Evolutionary conservation across 2,888 invertebrate species (phyloP).

Genomic region (Neocrepidodera transversa): DNA sequence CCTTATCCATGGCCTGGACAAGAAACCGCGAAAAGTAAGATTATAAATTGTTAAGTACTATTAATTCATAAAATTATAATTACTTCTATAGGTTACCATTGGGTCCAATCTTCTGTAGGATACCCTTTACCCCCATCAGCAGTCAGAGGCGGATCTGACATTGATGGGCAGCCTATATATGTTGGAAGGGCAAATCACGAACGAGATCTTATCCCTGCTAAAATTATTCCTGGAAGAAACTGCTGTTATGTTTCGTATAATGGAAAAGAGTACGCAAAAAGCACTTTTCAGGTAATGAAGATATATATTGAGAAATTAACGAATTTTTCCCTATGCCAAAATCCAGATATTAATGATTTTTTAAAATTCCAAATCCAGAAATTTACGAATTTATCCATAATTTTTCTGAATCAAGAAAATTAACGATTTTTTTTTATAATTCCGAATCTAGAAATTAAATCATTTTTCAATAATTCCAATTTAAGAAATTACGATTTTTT

Average conservation of each 20-base stretch:
- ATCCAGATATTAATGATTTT: no score
- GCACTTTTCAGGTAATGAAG: slow-evolving; percentile 63
- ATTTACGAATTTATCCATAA: no score
- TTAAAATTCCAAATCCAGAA: no score
- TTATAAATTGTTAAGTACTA: no score
- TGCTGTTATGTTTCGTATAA: slow-evolving; percentile 69
- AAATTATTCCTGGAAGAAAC: slow-evolving; percentile 69
- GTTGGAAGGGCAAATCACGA: slow-evolving; percentile 73
- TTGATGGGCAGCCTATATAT: slow-evolving; percentile 73
- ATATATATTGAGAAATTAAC: no score
- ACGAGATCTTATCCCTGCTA: slow-evolving; percentile 71
- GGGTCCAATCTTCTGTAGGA: slow-evolving; percentile 1
- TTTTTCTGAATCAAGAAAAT: no score
- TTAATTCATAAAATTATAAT: no score
- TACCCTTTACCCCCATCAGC: slow-evolving; percentile 48
- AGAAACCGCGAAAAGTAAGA: not conserved
- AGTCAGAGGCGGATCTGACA: slow-evolving; percentile 70
- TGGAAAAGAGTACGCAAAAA: slow-evolving; percentile 69
- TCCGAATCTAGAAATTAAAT: no score
- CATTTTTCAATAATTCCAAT: no score
- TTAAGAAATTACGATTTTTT: no score
- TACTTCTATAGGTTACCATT: not conserved
- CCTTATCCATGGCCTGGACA: not conserved
- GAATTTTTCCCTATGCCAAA: no score
- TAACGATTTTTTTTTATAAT: no score